A percentile compares a stretch with the other conserved stretches of the same genome.
Evolutionary conservation across 2,888 invertebrate genomes (phyloP).

Genomic region (Campoplex capitator): DNA sequence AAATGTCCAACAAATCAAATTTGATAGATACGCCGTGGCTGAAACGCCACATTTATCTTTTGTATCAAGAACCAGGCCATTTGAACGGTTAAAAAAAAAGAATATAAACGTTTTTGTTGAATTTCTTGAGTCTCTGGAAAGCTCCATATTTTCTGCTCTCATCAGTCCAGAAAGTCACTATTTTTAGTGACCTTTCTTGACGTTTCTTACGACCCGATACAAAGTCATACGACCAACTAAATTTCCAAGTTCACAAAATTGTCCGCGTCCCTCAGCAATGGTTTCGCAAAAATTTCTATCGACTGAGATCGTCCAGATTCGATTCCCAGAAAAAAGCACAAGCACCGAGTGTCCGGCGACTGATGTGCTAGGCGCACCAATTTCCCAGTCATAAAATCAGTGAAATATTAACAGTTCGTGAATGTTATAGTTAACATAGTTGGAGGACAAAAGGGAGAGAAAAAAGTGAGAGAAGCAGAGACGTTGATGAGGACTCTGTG

Average conservation of each 20-base stretch:
- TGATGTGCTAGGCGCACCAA: neutral
- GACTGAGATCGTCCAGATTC: neutral
- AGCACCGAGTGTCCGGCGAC: neutral
- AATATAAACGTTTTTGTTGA: too few relatives aligned
- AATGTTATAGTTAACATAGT: neutral
- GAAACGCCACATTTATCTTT: too few relatives aligned
- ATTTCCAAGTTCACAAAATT: too few relatives aligned
- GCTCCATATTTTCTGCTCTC: too few relatives aligned
- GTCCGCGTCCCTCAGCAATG: neutral
- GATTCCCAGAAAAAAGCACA: neutral
- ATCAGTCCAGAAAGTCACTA: too few relatives aligned
- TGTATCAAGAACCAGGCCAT: too few relatives aligned
- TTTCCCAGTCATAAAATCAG: neutral
- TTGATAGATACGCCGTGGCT: neutral
- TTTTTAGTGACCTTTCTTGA: too few relatives aligned
- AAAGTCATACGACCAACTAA: too few relatives aligned
- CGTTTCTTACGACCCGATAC: too few relatives aligned
- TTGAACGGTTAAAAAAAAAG: too few relatives aligned
- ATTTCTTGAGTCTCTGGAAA: too few relatives aligned
- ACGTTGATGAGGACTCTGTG: constrained; percentile 20
- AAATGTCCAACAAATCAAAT: neutral
- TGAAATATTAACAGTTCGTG: neutral
- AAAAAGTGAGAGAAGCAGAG: constrained; percentile 2
- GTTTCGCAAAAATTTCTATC: neutral
- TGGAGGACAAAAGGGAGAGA: neutral